Evolutionary conservation across 2,888 invertebrate genomes (phyloP).

Genomic region (Orthonevra nobilis): DNA sequence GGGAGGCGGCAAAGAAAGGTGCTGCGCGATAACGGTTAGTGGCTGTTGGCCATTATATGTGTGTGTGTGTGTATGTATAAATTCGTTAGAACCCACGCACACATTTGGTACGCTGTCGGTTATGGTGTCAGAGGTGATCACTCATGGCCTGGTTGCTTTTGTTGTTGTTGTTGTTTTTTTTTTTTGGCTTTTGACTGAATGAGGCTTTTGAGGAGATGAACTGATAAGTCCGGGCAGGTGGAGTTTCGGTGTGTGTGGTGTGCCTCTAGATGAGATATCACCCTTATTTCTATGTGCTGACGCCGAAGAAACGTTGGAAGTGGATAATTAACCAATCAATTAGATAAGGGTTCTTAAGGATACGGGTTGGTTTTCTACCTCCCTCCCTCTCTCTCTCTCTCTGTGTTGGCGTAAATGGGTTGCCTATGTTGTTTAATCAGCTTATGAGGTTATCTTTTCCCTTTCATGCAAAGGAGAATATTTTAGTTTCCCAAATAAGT

Average conservation of each 20-base stretch:
- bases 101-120: conserved; percentile 29
- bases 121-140: conserved; percentile 42
- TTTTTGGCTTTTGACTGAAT: conserved; percentile 24
- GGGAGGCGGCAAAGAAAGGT: conserved; percentile 2
- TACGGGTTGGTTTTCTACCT: neutral
- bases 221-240: conserved; percentile 43
- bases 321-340: conserved; percentile 46
- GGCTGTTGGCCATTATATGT: conserved; percentile 19
- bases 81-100: conserved; percentile 36
- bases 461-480: neutral
- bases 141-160: too few relatives aligned
- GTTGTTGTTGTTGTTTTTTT: conserved; percentile 1
- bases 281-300: neutral
- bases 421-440: conserved; percentile 16
- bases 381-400: too few relatives aligned
- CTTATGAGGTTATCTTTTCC: conserved; percentile 18
- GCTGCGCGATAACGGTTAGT: conserved; percentile 34
- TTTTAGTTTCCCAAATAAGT: neutral
- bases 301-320: conserved; percentile 1
- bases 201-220: conserved; percentile 33
- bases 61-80: neutral
- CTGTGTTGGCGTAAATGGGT: neutral
- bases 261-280: conserved; percentile 23
- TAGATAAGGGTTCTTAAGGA: conserved; percentile 37
- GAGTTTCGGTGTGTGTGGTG: neutral